These are phyloP conservation scores for Pygoscelis antarcticus DNA, from an alignment of 2,113 vertebrate genomes.

Conservation along the genomic window DNA sequence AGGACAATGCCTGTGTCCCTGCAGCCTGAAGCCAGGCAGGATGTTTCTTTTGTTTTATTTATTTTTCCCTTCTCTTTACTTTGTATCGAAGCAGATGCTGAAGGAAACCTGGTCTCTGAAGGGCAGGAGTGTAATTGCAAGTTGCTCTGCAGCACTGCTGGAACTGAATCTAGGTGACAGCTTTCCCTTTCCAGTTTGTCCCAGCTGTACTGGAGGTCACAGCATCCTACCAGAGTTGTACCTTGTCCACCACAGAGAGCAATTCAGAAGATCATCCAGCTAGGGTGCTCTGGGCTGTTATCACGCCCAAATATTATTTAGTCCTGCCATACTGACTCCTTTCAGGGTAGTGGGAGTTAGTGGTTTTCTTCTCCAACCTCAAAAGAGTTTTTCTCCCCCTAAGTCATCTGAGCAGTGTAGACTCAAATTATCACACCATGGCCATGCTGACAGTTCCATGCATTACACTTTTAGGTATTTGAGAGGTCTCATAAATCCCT, in stretches of 20 bases:
- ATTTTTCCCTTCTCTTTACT: background rate
- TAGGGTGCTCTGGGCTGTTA: background rate
- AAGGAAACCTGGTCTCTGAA: background rate
- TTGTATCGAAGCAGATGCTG: background rate
- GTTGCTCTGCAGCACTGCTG: background rate
- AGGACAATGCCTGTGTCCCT: background rate
- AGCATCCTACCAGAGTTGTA: background rate
- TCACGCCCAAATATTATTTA: background rate
- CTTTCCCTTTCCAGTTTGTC: background rate
- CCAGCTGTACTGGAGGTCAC: background rate
- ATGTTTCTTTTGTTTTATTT: background rate
- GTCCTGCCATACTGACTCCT: background rate
- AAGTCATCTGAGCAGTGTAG: background rate
- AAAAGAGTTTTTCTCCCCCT: background rate
- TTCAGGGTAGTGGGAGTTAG: background rate
- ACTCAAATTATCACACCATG: background rate
- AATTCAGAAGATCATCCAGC: background rate
- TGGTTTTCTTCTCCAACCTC: background rate
- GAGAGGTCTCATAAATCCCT: background rate
- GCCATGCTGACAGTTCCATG: background rate
- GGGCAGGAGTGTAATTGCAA: background rate
- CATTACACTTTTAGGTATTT: background rate
- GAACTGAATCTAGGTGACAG: background rate
- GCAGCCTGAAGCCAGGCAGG: background rate
- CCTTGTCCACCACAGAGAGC: background rate